A percentile compares a stretch with the other conserved stretches of the same genome.
These are phyloP conservation scores for Eumerus sabulonum DNA, from an alignment of 2,888 invertebrate species.

Conservation along the genomic window DNA sequence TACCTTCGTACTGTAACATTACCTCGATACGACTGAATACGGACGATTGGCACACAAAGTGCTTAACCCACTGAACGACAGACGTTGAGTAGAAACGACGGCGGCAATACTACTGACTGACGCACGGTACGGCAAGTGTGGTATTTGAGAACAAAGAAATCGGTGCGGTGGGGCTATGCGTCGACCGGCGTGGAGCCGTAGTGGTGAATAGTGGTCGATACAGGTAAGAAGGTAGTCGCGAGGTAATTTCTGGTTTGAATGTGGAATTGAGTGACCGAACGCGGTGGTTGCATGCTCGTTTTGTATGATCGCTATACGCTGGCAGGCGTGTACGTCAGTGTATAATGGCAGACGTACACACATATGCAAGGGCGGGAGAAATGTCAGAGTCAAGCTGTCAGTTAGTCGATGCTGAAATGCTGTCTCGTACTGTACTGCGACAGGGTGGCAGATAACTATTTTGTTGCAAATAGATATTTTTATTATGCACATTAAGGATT, in stretches of 20 bases:
- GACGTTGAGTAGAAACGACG: conserved; percentile 18
- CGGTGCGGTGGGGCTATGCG: neutral
- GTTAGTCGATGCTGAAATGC: conserved; percentile 28
- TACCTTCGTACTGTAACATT: conserved; percentile 51
- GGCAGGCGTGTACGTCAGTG: no score
- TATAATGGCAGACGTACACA: neutral
- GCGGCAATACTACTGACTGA: conserved; percentile 9
- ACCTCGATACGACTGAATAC: conserved; percentile 51
- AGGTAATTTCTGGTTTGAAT: neutral
- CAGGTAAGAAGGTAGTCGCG: neutral
- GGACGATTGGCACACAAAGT: neutral
- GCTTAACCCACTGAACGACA: conserved; percentile 27
- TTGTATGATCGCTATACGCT: no score
- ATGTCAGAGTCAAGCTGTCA: conserved; percentile 6
- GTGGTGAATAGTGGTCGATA: neutral
- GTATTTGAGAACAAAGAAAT: conserved; percentile 5
- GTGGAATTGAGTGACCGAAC: neutral
- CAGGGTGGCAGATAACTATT: conserved; percentile 45
- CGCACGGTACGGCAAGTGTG: neutral
- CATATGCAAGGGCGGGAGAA: neutral
- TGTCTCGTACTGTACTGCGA: conserved; percentile 33
- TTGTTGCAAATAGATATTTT: no score
- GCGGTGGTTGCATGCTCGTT: neutral
- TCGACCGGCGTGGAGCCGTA: neutral
- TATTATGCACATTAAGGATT: no score